Conservation (phyloP, 2,888 invertebrate species). For the Venusia cambrica region DNA sequence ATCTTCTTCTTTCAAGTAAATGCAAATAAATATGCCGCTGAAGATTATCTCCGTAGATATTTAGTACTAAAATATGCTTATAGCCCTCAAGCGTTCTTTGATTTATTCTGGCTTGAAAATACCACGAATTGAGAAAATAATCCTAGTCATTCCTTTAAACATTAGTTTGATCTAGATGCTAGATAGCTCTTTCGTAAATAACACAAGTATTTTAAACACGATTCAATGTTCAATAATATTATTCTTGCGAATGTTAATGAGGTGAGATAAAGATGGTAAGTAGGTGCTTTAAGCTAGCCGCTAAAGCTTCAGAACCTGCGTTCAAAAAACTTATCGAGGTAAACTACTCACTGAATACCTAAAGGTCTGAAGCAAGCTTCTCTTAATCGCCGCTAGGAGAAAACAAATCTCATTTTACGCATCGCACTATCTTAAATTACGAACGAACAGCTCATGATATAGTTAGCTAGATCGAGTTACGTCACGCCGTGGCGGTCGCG, state of each 20-base stretch:
- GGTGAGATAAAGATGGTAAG: constrained; percentile 19
- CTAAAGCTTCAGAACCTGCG: constrained; percentile 13
- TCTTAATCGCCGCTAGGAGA: constrained; percentile 24
- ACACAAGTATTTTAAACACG: no score
- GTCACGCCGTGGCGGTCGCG: no score
- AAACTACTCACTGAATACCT: constrained; percentile 21
- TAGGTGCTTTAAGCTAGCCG: constrained; percentile 16
- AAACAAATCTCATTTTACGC: constrained; percentile 28
- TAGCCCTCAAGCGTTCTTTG: no score
- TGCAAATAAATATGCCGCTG: no score
- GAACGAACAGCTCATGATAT: constrained; percentile 9
- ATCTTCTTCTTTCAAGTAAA: no score
- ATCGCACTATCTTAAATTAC: constrained; percentile 28
- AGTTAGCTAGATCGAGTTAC: constrained; percentile 8
- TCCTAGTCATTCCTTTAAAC: no score
- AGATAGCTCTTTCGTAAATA: no score
- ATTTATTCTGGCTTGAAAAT: no score
- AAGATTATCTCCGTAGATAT: no score
- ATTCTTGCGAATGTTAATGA: constrained; percentile 8
- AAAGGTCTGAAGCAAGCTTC: constrained; percentile 22
- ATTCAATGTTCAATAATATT: constrained; percentile 3
- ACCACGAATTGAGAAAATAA: no score
- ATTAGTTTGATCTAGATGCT: no score
- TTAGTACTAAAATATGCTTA: no score
- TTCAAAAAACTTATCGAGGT: constrained; percentile 21